phyloP scores from a whole-genome alignment of 2,888 invertebrate genomes.

The Synanthedon myopaeformis region DNA sequence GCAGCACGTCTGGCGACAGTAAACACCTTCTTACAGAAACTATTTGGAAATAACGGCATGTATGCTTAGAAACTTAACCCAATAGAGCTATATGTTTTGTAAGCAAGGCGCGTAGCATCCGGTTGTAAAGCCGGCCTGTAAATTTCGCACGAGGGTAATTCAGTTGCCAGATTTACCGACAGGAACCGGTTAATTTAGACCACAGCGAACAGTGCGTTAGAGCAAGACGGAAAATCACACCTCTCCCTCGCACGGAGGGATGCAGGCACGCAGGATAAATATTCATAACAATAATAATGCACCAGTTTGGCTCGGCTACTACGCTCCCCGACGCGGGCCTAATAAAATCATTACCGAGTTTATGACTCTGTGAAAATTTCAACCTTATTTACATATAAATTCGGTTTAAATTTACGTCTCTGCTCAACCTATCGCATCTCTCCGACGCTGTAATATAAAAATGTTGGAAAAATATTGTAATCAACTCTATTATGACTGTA shows the following conservation, averaged over 20 bases:
- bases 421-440: too few relatives aligned
- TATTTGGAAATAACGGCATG: too few relatives aligned
- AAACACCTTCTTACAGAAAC: too few relatives aligned
- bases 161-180: neutral
- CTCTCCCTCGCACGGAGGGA: neutral
- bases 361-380: too few relatives aligned
- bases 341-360: slow-evolving; percentile 4
- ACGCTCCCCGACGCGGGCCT: slow-evolving; percentile 4
- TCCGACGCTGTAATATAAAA: too few relatives aligned
- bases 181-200: neutral
- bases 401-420: too few relatives aligned
- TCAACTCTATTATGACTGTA: too few relatives aligned
- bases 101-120: neutral
- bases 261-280: slow-evolving; percentile 4
- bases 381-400: too few relatives aligned
- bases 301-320: slow-evolving; percentile 6
- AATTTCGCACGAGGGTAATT: neutral
- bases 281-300: slow-evolving; percentile 13
- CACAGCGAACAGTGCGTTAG: neutral
- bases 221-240: neutral
- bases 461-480: too few relatives aligned
- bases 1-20: too few relatives aligned
- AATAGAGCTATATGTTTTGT: neutral
- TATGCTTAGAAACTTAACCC: neutral
- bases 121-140: neutral